These are phyloP conservation scores for Halichoeres trimaculatus DNA, from an alignment of 2,113 vertebrate species.

Conservation along the genomic window DNA sequence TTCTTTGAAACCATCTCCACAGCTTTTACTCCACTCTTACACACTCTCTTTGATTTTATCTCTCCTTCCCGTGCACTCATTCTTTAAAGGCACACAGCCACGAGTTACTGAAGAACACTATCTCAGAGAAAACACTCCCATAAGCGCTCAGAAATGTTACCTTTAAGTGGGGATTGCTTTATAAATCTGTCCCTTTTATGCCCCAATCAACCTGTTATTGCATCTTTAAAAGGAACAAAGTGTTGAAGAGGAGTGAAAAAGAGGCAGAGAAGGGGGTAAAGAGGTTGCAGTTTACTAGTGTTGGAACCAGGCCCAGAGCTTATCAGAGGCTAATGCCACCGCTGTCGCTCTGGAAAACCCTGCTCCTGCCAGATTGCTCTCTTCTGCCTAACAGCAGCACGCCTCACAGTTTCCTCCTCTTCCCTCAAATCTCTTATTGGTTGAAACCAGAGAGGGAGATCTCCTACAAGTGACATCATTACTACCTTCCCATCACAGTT, in stretches of 20 bases:
- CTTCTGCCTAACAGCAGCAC: conserved; percentile 75
- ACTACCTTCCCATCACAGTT: conserved; percentile 26
- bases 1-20: conserved; percentile 32
- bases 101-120: conserved; percentile 23
- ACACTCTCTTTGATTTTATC: conserved; percentile 22
- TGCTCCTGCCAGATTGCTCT: conserved; percentile 61
- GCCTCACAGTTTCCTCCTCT: conserved; percentile 50
- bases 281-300: conserved; percentile 26
- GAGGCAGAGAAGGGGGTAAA: neutral
- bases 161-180: neutral
- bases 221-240: conserved; percentile 22
- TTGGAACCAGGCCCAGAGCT: conserved; percentile 63
- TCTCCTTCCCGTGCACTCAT: neutral
- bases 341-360: conserved; percentile 48
- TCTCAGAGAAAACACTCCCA: neutral
- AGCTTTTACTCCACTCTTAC: conserved; percentile 8
- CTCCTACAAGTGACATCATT: conserved; percentile 60
- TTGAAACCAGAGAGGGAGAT: conserved; percentile 48
- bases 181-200: neutral
- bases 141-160: neutral
- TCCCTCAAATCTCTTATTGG: conserved; percentile 58
- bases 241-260: neutral
- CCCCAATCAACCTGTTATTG: neutral
- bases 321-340: conserved; percentile 54
- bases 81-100: conserved; percentile 15